phyloP scores from a whole-genome alignment of 2,888 invertebrate genomes.

The Flexamia atlantica region DNA sequence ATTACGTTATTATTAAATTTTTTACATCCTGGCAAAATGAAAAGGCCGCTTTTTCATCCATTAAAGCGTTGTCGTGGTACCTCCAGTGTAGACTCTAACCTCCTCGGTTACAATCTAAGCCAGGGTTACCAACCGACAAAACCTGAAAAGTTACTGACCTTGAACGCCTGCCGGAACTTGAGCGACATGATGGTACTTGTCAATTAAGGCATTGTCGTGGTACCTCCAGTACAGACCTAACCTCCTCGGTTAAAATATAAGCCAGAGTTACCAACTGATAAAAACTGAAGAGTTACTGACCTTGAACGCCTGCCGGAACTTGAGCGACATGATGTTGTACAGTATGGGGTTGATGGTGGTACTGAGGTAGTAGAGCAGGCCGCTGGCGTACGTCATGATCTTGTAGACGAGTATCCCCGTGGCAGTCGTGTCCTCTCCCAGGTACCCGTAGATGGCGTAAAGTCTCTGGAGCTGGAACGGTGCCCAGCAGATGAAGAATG shows the following conservation, averaged over 20 bases:
- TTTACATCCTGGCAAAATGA: too few relatives aligned
- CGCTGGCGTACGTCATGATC: slow-evolving; percentile 88
- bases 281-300: slow-evolving; percentile 66
- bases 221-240: too few relatives aligned
- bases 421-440: slow-evolving; percentile 64
- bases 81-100: too few relatives aligned
- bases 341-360: slow-evolving; percentile 96
- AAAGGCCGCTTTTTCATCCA: too few relatives aligned
- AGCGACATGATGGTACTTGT: slow-evolving; percentile 97
- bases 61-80: too few relatives aligned
- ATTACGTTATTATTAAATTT: too few relatives aligned
- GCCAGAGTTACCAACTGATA: too few relatives aligned
- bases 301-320: slow-evolving; percentile 82
- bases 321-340: slow-evolving; percentile 97
- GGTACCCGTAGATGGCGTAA: slow-evolving; percentile 77
- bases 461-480: slow-evolving; percentile 96
- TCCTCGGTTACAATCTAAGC: too few relatives aligned
- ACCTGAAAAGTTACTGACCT: slow-evolving; percentile 67
- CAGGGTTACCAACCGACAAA: too few relatives aligned
- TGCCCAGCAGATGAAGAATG: slow-evolving; percentile 90
- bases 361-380: slow-evolving; percentile 93
- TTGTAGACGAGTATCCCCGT: slow-evolving; percentile 78
- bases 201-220: too few relatives aligned
- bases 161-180: slow-evolving; percentile 84
- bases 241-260: too few relatives aligned